phyloP scores from a whole-genome alignment of 30 jellyfish, hydroid and myxozoan genomes.

The Clytia hemisphaerica region DNA sequence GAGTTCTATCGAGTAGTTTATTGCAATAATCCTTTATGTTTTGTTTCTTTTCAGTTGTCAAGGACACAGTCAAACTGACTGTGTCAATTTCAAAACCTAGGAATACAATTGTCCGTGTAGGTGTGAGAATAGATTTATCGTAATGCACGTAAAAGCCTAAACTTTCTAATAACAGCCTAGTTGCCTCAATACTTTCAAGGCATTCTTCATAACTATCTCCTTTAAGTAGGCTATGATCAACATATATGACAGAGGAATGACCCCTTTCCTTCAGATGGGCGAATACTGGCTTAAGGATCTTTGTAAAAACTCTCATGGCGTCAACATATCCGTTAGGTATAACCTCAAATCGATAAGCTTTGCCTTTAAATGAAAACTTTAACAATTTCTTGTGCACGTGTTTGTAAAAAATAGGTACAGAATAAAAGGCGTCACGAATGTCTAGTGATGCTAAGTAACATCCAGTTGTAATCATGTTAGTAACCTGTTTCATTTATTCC shows the following conservation, averaged over 20 bases:
- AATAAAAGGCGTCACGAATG: constrained; percentile 20
- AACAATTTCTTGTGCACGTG: background rate
- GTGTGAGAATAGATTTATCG: constrained; percentile 5
- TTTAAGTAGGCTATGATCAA: constrained; percentile 34
- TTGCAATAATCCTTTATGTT: too few relatives aligned
- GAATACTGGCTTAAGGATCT: constrained; percentile 39
- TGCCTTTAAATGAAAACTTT: background rate
- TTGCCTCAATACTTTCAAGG: too few relatives aligned
- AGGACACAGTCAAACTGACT: background rate
- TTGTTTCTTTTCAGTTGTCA: background rate
- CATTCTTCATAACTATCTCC: constrained; percentile 36
- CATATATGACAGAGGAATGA: constrained; percentile 27
- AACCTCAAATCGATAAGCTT: background rate
- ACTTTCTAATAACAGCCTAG: too few relatives aligned
- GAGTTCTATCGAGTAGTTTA: too few relatives aligned
- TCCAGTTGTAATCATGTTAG: constrained; percentile 13
- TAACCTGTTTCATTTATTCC: constrained; percentile 23
- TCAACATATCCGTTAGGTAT: constrained; percentile 41
- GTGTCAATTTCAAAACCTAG: constrained; percentile 22
- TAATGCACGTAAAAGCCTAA: constrained; percentile 12
- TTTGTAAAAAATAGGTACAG: constrained; percentile 9
- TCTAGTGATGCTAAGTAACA: constrained; percentile 45
- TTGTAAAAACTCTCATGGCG: constrained; percentile 42
- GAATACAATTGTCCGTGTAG: background rate
- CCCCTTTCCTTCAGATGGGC: constrained; percentile 17